A percentile compares a stretch with the other conserved stretches of the same genome.
These are phyloP conservation scores for Notoglanidium macrostoma DNA, from an alignment of 2,797 vertebrate species.

Conservation along the genomic window DNA sequence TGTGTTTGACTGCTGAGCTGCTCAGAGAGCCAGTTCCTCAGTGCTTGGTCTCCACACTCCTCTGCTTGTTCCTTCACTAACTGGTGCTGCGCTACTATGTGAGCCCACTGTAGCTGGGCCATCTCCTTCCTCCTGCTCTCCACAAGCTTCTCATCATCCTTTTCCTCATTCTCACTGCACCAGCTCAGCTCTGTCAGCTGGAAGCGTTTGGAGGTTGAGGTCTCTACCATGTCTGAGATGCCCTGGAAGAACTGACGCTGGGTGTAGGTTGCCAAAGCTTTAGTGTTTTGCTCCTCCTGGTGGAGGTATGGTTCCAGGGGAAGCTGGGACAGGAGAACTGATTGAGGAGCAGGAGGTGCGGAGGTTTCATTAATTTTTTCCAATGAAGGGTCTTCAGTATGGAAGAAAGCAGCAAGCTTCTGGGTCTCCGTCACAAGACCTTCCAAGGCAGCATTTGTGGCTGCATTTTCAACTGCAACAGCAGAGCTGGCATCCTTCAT, in stretches of 20 bases:
- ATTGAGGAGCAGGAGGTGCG: slow-evolving; percentile 8
- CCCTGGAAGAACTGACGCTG: slow-evolving; percentile 78
- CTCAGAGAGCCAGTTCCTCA: slow-evolving; percentile 78
- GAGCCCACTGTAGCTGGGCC: slow-evolving; percentile 81
- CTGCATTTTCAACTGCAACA: slow-evolving; percentile 73
- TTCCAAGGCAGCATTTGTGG: slow-evolving; percentile 76
- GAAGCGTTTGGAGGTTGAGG: slow-evolving; percentile 75
- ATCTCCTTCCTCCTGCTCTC: slow-evolving; percentile 78
- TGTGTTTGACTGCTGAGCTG: slow-evolving; percentile 69
- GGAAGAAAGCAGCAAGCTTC: slow-evolving; percentile 73
- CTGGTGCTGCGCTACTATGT: slow-evolving; percentile 82
- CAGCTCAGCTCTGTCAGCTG: slow-evolving; percentile 75
- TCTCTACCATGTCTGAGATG: slow-evolving; percentile 75
- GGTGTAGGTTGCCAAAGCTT: slow-evolving; percentile 77
- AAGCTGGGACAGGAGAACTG: slow-evolving; percentile 80
- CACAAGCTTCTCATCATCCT: slow-evolving; percentile 57
- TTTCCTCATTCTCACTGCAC: slow-evolving; percentile 63
- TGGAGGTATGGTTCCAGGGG: slow-evolving; percentile 80
- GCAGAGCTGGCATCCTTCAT: slow-evolving; percentile 70
- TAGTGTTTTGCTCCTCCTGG: slow-evolving; percentile 84
- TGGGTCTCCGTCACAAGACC: slow-evolving; percentile 70
- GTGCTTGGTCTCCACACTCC: slow-evolving; percentile 74
- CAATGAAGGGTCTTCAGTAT: slow-evolving; percentile 45
- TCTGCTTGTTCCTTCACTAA: slow-evolving; percentile 79
- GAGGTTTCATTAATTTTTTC: slow-evolving; percentile 50